Percentiles rank a stretch among this genome's conserved stretches.
phyloP scores from a whole-genome alignment of 2,113 vertebrate species.

The Pardalotus punctatus region DNA sequence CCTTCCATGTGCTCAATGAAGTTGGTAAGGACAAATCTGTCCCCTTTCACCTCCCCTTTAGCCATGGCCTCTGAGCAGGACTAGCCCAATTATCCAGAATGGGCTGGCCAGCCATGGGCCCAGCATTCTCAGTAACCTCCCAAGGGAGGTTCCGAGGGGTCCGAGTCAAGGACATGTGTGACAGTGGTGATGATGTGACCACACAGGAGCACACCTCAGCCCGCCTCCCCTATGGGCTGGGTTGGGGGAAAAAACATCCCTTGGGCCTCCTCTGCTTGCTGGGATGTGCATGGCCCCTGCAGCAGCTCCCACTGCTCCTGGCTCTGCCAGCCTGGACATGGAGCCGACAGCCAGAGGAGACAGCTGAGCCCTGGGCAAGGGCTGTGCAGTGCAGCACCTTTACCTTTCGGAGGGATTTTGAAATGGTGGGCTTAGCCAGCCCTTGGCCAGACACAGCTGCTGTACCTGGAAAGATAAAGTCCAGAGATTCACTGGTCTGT shows the following conservation, averaged over 20 bases:
- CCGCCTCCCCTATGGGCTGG: background rate
- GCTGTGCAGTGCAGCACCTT: background rate
- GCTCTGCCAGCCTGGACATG: fast-evolving
- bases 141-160: fast-evolving
- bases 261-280: background rate
- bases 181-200: fast-evolving
- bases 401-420: background rate
- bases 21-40: background rate
- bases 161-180: fast-evolving
- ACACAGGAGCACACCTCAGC: background rate
- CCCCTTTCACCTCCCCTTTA: background rate
- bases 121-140: background rate
- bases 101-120: background rate
- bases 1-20: fast-evolving
- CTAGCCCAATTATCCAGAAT: background rate
- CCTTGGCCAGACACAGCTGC: background rate
- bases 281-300: fast-evolving
- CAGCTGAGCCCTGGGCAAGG: fast-evolving
- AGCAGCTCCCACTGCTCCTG: background rate
- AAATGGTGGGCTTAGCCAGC: background rate
- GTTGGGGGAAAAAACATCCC: background rate
- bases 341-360: background rate
- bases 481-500: background rate
- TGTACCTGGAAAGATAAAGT: background rate
- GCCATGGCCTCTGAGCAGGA: background rate